Conservation (phyloP, 1,140 invertebrate species). For the Dryas iulia region DNA sequence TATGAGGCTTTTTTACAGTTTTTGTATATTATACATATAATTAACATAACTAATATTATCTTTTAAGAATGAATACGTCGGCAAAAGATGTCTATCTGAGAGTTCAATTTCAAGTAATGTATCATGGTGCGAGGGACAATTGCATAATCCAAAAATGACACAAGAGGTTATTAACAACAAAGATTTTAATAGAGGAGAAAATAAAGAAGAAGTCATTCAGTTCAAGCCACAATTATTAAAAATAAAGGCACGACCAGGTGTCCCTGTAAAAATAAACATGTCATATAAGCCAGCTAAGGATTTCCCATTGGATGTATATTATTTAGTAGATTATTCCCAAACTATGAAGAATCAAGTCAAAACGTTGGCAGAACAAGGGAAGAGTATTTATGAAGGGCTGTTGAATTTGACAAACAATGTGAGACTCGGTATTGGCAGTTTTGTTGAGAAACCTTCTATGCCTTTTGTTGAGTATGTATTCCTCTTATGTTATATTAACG, state of each 20-base stretch:
- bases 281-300: slow-evolving; percentile 85
- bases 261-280: slow-evolving; percentile 47
- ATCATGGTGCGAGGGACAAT: slow-evolving; percentile 46
- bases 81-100: slow-evolving; percentile 39
- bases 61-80: background rate
- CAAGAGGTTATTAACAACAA: slow-evolving; percentile 7
- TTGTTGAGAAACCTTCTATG: slow-evolving; percentile 92
- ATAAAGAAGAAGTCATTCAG: slow-evolving; percentile 38
- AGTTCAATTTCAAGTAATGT: slow-evolving; percentile 7
- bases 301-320: slow-evolving; percentile 94
- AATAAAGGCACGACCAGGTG: slow-evolving; percentile 50
- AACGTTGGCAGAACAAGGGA: slow-evolving; percentile 85
- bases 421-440: slow-evolving; percentile 91
- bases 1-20: no score
- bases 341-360: slow-evolving; percentile 90
- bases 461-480: slow-evolving; percentile 85
- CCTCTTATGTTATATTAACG: no score
- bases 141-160: slow-evolving; percentile 34
- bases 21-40: background rate
- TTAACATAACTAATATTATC: background rate
- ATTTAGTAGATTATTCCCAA: slow-evolving; percentile 91
- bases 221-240: slow-evolving; percentile 58
- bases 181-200: slow-evolving; percentile 37
- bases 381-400: slow-evolving; percentile 84
- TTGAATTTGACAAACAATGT: slow-evolving; percentile 90